Percentiles rank a stretch among this genome's conserved stretches.
phyloP scores from a whole-genome alignment of 2,113 vertebrate species.

The Oxyruncus cristatus region DNA sequence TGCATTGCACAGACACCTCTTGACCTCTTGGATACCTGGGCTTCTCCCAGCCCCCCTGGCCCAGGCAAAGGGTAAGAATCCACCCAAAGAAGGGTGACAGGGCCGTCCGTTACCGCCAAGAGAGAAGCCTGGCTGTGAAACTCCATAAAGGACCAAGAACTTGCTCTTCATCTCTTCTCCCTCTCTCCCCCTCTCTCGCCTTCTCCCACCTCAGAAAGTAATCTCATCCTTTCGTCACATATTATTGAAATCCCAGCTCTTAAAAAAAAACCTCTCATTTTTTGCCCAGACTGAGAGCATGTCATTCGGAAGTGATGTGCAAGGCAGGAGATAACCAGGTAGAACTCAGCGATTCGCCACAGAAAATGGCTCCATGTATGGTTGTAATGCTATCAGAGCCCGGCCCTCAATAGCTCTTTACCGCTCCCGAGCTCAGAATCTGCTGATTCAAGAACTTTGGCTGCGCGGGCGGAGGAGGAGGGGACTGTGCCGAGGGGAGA shows the following conservation, averaged over 20 bases:
- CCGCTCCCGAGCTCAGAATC: constrained; percentile 76
- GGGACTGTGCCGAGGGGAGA: constrained; percentile 60
- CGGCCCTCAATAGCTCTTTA: constrained; percentile 82
- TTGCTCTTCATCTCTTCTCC: constrained; percentile 73
- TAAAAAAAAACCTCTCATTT: constrained; percentile 80
- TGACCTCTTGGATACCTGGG: background rate
- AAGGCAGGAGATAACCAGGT: constrained; percentile 86
- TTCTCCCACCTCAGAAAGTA: constrained; percentile 81
- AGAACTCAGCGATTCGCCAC: constrained; percentile 85
- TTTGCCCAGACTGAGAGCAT: constrained; percentile 84
- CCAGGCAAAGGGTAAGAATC: background rate
- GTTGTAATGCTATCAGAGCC: constrained; percentile 83
- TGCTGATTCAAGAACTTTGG: constrained; percentile 84
- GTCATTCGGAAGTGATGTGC: constrained; percentile 86
- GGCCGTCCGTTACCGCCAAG: constrained; percentile 2
- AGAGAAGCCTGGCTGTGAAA: constrained; percentile 45
- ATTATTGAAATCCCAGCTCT: constrained; percentile 84
- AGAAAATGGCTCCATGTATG: constrained; percentile 85
- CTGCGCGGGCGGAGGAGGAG: constrained; percentile 61
- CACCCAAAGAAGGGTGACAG: background rate
- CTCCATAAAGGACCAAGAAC: constrained; percentile 55
- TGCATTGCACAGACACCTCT: background rate
- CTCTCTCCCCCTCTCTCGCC: constrained; percentile 58
- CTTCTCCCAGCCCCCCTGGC: background rate
- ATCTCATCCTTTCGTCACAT: constrained; percentile 85